Percentiles rank a stretch among this genome's conserved stretches.
Evolutionary conservation across 2,888 invertebrate species (phyloP).

Genomic region (Hypolimnas misippus): DNA sequence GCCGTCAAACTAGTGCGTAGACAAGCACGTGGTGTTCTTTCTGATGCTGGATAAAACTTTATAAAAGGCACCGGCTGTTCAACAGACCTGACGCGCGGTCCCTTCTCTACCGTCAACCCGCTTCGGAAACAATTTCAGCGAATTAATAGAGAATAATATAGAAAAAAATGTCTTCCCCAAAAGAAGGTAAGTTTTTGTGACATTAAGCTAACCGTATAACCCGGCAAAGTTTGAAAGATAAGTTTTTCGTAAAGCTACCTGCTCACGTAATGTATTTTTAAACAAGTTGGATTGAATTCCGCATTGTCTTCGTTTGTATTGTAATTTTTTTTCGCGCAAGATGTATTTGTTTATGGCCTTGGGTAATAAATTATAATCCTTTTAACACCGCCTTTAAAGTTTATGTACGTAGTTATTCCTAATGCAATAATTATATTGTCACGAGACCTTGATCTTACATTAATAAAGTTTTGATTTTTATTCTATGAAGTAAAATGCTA

Average conservation of each 20-base stretch:
- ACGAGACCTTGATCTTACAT: conserved; percentile 19
- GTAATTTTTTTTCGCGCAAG: conserved; percentile 1
- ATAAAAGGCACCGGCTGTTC: conserved; percentile 68
- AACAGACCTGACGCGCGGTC: conserved; percentile 60
- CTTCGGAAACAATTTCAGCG: conserved; percentile 41
- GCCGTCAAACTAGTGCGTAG: conserved; percentile 54
- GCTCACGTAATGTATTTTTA: conserved; percentile 18
- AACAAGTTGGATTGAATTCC: conserved; percentile 38
- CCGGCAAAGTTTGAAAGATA: conserved; percentile 42
- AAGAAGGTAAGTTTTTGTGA: conserved; percentile 68
- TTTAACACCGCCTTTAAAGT: background rate
- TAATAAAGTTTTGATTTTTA: conserved; percentile 10
- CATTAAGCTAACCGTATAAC: conserved; percentile 38
- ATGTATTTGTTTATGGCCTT: conserved; percentile 27
- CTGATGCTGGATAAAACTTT: conserved; percentile 63
- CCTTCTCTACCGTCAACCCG: conserved; percentile 53
- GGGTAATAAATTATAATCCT: conserved; percentile 20
- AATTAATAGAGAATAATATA: conserved; percentile 40
- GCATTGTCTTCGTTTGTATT: conserved; percentile 32
- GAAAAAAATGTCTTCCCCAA: conserved; percentile 68
- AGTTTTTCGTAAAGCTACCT: conserved; percentile 6
- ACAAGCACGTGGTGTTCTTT: conserved; percentile 66
- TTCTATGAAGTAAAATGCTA: conserved; percentile 1
- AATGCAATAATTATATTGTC: conserved; percentile 7
- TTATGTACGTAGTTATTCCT: conserved; percentile 10